A percentile compares a stretch with the other conserved stretches of the same genome.
phyloP scores from a whole-genome alignment of 2,797 vertebrate genomes.

The Melanotaenia boesemani region DNA sequence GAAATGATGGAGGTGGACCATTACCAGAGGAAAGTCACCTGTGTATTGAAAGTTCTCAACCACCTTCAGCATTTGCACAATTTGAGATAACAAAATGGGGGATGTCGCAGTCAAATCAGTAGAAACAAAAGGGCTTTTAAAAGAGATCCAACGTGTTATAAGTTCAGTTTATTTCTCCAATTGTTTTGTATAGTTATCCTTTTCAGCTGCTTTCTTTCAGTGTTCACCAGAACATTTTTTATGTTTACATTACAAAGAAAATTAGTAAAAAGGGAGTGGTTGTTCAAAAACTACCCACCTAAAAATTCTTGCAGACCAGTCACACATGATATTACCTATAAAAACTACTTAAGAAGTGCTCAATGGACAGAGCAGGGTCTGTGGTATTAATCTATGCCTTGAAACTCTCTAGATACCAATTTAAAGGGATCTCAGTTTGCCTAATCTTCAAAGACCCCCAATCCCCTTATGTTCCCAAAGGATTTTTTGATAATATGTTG shows the following conservation, averaged over 20 bases:
- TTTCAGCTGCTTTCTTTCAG: background rate
- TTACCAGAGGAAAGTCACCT: constrained; percentile 54
- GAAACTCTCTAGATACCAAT: background rate
- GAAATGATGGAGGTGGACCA: constrained; percentile 65
- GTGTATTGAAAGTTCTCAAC: constrained; percentile 53
- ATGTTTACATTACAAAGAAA: background rate
- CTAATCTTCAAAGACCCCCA: background rate
- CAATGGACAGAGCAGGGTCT: background rate
- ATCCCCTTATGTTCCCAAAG: too few species aligned
- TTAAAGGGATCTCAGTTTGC: background rate
- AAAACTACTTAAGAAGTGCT: background rate
- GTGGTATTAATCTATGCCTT: background rate
- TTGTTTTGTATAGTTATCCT: background rate
- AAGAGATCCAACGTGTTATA: background rate
- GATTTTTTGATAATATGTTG: too few species aligned
- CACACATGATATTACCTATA: background rate
- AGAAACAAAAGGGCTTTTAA: background rate
- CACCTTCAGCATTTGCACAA: constrained; percentile 55
- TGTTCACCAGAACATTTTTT: background rate
- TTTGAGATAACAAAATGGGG: background rate
- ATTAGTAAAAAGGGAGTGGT: background rate
- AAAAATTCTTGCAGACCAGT: background rate
- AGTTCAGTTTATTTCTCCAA: background rate
- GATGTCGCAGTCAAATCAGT: background rate
- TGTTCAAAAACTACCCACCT: background rate